phyloP scores from a whole-genome alignment of 1,140 invertebrate species.

The Drosophila simulans region DNA sequence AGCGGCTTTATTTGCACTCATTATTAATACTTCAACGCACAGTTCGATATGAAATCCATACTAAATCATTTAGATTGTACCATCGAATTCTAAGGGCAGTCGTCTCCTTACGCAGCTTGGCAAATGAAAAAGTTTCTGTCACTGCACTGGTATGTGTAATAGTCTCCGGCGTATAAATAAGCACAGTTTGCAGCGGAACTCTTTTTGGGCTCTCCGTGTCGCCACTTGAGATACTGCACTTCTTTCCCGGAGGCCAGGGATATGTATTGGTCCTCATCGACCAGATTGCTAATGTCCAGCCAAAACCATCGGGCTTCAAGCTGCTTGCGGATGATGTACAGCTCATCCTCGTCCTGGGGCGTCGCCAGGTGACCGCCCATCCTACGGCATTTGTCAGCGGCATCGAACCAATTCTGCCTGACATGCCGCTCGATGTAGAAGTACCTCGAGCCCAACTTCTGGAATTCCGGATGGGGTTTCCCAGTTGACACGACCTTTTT shows the following conservation, averaged over 20 bases:
- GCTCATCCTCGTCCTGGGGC: neutral
- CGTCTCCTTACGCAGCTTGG: neutral
- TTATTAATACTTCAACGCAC: neutral
- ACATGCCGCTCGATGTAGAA: neutral
- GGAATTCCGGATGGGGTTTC: neutral
- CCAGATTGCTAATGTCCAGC: slow-evolving; percentile 1
- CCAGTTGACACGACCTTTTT: neutral
- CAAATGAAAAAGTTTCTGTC: neutral
- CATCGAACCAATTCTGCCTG: neutral
- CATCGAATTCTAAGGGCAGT: too few species aligned
- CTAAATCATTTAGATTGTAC: neutral
- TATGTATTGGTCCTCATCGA: neutral
- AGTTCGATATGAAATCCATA: neutral
- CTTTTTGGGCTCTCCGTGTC: neutral
- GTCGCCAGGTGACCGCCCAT: slow-evolving; percentile 5
- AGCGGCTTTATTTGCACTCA: neutral
- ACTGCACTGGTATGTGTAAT: neutral
- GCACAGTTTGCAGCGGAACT: neutral
- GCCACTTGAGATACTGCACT: neutral
- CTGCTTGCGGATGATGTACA: neutral
- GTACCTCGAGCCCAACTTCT: slow-evolving; percentile 1
- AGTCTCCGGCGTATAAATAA: neutral
- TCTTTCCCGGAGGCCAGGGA: neutral
- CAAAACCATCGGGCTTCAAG: neutral
- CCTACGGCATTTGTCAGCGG: neutral